Evolutionary conservation across 2,797 vertebrate species (phyloP).

Genomic region (Gymnoscopelus microlampas): DNA sequence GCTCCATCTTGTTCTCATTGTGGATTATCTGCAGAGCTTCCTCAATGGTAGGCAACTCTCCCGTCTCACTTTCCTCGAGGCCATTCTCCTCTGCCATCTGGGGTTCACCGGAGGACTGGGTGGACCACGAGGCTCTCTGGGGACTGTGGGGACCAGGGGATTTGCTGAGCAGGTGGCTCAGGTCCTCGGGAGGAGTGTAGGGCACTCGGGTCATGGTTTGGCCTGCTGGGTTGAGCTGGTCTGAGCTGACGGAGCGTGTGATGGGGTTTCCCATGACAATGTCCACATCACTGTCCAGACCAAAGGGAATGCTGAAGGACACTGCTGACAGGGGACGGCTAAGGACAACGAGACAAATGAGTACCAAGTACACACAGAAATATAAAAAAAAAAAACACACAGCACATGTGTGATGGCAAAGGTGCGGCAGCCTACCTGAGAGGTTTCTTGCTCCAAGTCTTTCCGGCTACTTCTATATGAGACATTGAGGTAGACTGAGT

Average conservation of each 20-base stretch:
- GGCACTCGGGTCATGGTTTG: slow-evolving; percentile 64
- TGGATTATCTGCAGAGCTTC: slow-evolving; percentile 95
- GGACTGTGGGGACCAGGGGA: slow-evolving; percentile 68
- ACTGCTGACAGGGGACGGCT: slow-evolving; percentile 88
- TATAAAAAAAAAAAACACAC: background rate
- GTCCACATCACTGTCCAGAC: slow-evolving; percentile 94
- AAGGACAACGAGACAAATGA: background rate
- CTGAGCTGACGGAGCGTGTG: slow-evolving; percentile 90
- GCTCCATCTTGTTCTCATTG: slow-evolving; percentile 88
- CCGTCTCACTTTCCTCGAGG: slow-evolving; percentile 68
- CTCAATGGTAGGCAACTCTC: slow-evolving; percentile 92
- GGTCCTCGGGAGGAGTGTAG: slow-evolving; percentile 73
- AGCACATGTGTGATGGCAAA: background rate
- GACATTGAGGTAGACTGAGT: slow-evolving; percentile 94
- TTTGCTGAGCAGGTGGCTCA: slow-evolving; percentile 67
- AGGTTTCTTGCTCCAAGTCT: slow-evolving; percentile 89
- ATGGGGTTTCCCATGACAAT: slow-evolving; percentile 94
- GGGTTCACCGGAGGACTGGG: slow-evolving; percentile 69
- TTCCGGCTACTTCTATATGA: slow-evolving; percentile 90
- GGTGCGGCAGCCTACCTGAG: slow-evolving; percentile 78
- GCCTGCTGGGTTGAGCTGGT: slow-evolving; percentile 83
- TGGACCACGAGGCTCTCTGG: slow-evolving; percentile 82
- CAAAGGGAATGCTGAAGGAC: slow-evolving; percentile 96
- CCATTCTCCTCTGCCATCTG: slow-evolving; percentile 80
- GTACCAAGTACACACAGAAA: slow-evolving; percentile 56